Base-by-base conservation (phyloP, 1,140 invertebrate species). In the Ostrea edulis region DNA sequence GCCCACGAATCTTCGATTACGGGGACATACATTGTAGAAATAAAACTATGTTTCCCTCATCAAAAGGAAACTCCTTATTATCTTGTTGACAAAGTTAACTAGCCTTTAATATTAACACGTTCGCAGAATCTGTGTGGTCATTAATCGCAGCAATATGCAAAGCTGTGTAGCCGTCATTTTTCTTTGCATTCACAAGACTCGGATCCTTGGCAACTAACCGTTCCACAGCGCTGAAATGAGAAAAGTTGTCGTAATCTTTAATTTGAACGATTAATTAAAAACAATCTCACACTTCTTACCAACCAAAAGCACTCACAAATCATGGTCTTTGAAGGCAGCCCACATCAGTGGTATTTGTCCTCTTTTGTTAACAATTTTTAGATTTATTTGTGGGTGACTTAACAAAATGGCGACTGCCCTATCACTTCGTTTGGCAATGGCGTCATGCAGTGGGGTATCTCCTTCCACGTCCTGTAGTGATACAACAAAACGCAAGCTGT, bases 401-500 rank as follows among this genome's bases (percentile, higher is more conserved):
- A 90, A n/a, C 29, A 93, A 82, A 54, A 92, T 84, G 5, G 87
- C 84, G 0, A 91, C 89, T 17, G 88, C 89, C 22, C 89, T 84
- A 9, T 88, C 84, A 71, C 85, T 87, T 44, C 88, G 82, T n/a
- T 85, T 90, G 20, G 68, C 20, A n/a, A 93, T 90, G 17, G 92
- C 93, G 51, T 93, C 92, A 82, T 93, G 91, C 2, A 93, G 87
- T 29, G 91, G 87, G 7, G 93, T 93, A 71, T 93, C 93, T 0
- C 93, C 93, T 17, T 71, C 90, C 20, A 54, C n/a, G 65, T 93
- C 93, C 93, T 86, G 22, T 58, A 3, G 0, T 51, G 7, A 54
- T 68, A 29, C 29, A 52, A 84, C 20, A 44, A 44, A 44, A 44
- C 35, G 35, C 35, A 44, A 44, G 35, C 35, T 2, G 35, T 2